Conservation (phyloP, 2,113 vertebrate genomes). For the Capra hircus region DNA sequence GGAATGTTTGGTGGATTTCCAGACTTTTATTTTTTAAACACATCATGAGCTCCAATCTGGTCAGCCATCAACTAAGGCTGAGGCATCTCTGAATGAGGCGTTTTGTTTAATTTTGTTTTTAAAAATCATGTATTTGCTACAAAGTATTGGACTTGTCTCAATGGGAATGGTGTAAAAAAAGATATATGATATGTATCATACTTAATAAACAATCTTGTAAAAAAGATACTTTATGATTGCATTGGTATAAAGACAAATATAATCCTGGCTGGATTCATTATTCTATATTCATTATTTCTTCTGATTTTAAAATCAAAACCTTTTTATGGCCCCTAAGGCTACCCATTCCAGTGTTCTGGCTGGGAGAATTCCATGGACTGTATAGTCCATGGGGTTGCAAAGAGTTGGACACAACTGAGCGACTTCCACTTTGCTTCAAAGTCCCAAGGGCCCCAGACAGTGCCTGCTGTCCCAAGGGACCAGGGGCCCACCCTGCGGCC, state of each 20-base stretch:
- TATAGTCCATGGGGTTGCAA: not conserved
- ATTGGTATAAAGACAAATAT: not conserved
- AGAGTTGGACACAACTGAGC: not conserved
- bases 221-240: not conserved
- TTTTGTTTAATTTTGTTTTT: not conserved
- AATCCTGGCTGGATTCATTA: not conserved
- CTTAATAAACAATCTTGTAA: not conserved
- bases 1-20: slow-evolving; percentile 86
- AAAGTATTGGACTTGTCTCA: not conserved
- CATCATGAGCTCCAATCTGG: slow-evolving; percentile 77
- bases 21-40: slow-evolving; percentile 77
- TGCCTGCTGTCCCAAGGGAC: not conserved
- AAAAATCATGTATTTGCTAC: not conserved
- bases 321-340: not conserved
- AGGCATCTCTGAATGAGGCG: slow-evolving; percentile 10
- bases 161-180: not conserved
- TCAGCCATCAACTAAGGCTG: slow-evolving; percentile 74
- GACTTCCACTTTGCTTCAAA: not conserved
- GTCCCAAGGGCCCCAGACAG: not conserved
- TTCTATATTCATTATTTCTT: not conserved
- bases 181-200: not conserved
- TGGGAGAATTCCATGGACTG: not conserved
- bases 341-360: not conserved
- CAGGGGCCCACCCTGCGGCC: accelerated
- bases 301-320: not conserved